Percentiles rank a stretch among this genome's conserved stretches.
Evolutionary conservation across 2,113 vertebrate genomes (phyloP).

Genomic region (Cromileptes altivelis): DNA sequence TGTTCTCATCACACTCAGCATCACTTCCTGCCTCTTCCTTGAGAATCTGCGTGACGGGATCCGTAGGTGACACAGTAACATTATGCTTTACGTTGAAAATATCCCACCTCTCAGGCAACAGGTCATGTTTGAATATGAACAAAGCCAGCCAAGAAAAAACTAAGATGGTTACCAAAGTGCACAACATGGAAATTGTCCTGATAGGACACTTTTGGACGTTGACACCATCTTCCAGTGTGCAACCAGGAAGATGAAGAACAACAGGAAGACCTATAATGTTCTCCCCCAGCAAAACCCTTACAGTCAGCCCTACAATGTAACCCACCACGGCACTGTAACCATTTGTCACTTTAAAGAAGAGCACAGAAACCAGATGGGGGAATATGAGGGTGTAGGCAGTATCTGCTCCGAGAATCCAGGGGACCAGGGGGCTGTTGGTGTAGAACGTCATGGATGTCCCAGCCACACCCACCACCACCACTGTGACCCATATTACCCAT

Average conservation of each 20-base stretch:
- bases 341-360: slow-evolving; percentile 76
- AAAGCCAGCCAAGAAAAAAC: slow-evolving; percentile 64
- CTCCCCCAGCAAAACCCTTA: slow-evolving; percentile 84
- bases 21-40: slow-evolving; percentile 18
- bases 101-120: slow-evolving; percentile 81
- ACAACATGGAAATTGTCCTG: slow-evolving; percentile 80
- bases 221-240: slow-evolving; percentile 62
- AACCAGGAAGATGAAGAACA: slow-evolving; percentile 72
- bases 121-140: slow-evolving; percentile 73
- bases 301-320: slow-evolving; percentile 77
- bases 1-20: slow-evolving; percentile 22
- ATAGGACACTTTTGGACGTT: slow-evolving; percentile 81
- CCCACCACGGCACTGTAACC: slow-evolving; percentile 55
- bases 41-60: background rate
- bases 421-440: slow-evolving; percentile 79
- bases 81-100: slow-evolving; percentile 67
- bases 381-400: slow-evolving; percentile 83
- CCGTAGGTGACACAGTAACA: background rate
- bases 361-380: slow-evolving; percentile 82
- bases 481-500: slow-evolving; percentile 81
- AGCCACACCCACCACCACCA: slow-evolving; percentile 76
- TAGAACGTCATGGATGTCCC: slow-evolving; percentile 79
- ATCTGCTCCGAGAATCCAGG: slow-evolving; percentile 85
- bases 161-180: slow-evolving; percentile 61
- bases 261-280: slow-evolving; percentile 64